Conservation (phyloP, 1,140 invertebrate genomes). For the Calycopis cecrops region DNA sequence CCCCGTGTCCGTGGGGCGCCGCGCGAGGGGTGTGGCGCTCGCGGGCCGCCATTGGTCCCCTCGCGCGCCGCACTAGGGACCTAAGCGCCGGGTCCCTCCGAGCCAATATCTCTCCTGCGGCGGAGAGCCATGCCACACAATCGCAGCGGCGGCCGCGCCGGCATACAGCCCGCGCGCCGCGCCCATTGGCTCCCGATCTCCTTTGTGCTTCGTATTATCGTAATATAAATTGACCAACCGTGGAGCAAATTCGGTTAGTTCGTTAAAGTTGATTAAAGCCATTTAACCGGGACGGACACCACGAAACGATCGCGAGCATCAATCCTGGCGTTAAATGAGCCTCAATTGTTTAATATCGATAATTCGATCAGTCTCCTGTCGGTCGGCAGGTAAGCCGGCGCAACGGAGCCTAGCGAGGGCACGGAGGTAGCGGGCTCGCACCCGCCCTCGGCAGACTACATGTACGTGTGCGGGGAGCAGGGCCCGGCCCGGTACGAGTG, state of each 20-base stretch:
- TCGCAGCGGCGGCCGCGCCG: slow-evolving; percentile 30
- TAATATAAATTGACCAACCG: slow-evolving; percentile 77
- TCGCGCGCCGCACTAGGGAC: slow-evolving; percentile 27
- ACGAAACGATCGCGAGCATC: slow-evolving; percentile 64
- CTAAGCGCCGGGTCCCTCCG: slow-evolving; percentile 43
- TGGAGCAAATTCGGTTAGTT: slow-evolving; percentile 75
- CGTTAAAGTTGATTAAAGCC: slow-evolving; percentile 76
- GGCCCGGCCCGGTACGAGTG: slow-evolving; percentile 52
- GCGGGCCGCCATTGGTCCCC: slow-evolving; percentile 43
- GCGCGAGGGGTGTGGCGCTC: slow-evolving; percentile 45
- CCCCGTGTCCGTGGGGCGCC: slow-evolving; percentile 29
- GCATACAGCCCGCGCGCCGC: slow-evolving; percentile 34
- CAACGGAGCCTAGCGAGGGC: slow-evolving; percentile 65
- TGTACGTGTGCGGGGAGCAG: slow-evolving; percentile 63
- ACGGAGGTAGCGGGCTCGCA: slow-evolving; percentile 62
- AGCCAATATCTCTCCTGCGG: slow-evolving; percentile 43
- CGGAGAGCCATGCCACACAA: slow-evolving; percentile 40
- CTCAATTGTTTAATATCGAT: slow-evolving; percentile 74
- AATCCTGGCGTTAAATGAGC: slow-evolving; percentile 68
- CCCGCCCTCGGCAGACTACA: slow-evolving; percentile 63
- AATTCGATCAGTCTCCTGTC: slow-evolving; percentile 44
- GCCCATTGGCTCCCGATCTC: slow-evolving; percentile 52
- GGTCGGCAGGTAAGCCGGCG: slow-evolving; percentile 42
- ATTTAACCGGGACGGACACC: slow-evolving; percentile 71
- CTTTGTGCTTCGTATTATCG: slow-evolving; percentile 59